Percentiles rank a stretch among this genome's conserved stretches.
phyloP scores from a whole-genome alignment of 2,113 vertebrate species.

The Dipodomys ordii region DNA sequence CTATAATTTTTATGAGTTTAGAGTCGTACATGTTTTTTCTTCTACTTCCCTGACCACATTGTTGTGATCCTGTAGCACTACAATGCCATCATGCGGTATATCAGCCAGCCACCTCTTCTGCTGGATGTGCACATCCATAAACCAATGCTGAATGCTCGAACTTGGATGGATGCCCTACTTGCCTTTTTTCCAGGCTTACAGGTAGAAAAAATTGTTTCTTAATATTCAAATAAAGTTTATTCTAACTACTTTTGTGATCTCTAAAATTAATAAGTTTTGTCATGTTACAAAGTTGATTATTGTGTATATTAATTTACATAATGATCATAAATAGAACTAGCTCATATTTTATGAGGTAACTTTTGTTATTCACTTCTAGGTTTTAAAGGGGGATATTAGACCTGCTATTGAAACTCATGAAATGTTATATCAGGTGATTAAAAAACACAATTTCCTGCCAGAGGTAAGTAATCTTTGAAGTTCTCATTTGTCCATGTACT shows the following conservation, averaged over 20 bases:
- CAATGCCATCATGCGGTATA: slow-evolving; percentile 99
- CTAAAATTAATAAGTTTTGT: slow-evolving; percentile 34
- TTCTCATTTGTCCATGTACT: neutral
- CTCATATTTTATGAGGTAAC: neutral
- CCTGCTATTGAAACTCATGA: slow-evolving; percentile 99
- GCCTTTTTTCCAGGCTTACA: slow-evolving; percentile 99
- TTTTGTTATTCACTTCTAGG: slow-evolving; percentile 86
- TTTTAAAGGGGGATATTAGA: slow-evolving; percentile 98
- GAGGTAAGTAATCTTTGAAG: slow-evolving; percentile 90
- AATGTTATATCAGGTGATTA: slow-evolving; percentile 99
- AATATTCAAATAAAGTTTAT: slow-evolving; percentile 9
- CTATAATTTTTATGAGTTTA: neutral
- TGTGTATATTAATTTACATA: slow-evolving; percentile 5
- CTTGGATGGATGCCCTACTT: slow-evolving; percentile 99
- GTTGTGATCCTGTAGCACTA: slow-evolving; percentile 92
- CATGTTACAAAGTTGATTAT: slow-evolving; percentile 15
- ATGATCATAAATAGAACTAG: slow-evolving; percentile 32
- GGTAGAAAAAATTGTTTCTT: slow-evolving; percentile 84
- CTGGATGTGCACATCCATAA: slow-evolving; percentile 99
- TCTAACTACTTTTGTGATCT: slow-evolving; percentile 28
- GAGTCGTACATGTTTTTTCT: neutral
- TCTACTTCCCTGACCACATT: neutral
- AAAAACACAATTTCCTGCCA: slow-evolving; percentile 99
- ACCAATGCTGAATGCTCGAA: slow-evolving; percentile 97
- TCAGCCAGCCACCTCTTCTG: slow-evolving; percentile 97